phyloP scores from a whole-genome alignment of 2,888 invertebrate genomes.

The Margaritifera margaritifera region DNA sequence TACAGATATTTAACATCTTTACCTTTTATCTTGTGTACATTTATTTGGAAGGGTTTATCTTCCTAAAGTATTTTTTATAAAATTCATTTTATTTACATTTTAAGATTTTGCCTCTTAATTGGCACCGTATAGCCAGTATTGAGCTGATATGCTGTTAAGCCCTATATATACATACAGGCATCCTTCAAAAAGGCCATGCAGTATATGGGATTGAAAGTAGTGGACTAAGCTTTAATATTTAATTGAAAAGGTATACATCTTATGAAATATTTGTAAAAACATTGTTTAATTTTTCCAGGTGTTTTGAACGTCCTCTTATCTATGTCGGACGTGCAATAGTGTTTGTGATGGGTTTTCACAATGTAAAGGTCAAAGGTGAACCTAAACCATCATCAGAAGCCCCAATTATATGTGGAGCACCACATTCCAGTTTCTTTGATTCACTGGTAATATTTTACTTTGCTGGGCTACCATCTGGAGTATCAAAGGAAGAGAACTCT shows the following conservation, averaged over 20 bases:
- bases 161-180: too few relatives aligned
- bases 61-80: too few relatives aligned
- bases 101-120: too few relatives aligned
- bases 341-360: constrained; percentile 56
- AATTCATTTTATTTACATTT: too few relatives aligned
- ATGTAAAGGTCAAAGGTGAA: constrained; percentile 48
- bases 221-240: neutral
- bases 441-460: constrained; percentile 73
- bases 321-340: constrained; percentile 45
- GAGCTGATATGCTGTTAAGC: too few relatives aligned
- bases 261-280: neutral
- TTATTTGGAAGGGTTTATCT: too few relatives aligned
- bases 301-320: constrained; percentile 30
- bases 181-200: too few relatives aligned
- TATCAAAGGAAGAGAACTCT: constrained; percentile 53
- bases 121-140: too few relatives aligned
- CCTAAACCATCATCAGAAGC: constrained; percentile 45
- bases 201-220: neutral
- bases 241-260: neutral
- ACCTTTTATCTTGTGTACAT: too few relatives aligned
- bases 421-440: constrained; percentile 94
- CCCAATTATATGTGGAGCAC: constrained; percentile 86
- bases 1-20: too few relatives aligned
- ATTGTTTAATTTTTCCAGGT: constrained; percentile 28
- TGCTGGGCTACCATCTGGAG: constrained; percentile 43